Evolutionary conservation across 2,113 vertebrate genomes (phyloP).

Genomic region (Megalops atlanticus): DNA sequence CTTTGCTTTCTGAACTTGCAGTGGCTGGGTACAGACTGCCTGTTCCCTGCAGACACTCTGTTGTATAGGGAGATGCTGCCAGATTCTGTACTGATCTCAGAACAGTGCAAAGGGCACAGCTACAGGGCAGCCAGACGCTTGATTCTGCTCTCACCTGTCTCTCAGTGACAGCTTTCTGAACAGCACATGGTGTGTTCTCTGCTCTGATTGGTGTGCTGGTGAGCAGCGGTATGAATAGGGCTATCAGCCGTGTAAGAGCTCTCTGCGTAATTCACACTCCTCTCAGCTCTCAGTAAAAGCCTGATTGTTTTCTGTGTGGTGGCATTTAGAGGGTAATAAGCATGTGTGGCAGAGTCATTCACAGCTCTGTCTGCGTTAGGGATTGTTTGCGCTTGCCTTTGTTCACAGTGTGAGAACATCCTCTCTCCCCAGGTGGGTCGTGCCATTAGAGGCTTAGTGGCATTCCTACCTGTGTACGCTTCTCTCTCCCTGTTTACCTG

Average conservation of each 20-base stretch:
- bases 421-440: background rate
- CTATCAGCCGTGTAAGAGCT: background rate
- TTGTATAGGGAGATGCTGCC: too few relatives aligned
- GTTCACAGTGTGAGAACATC: background rate
- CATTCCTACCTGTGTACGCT: slow-evolving; percentile 9
- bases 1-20: too few relatives aligned
- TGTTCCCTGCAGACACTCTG: too few relatives aligned
- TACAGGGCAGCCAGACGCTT: too few relatives aligned
- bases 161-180: too few relatives aligned
- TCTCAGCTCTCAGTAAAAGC: background rate
- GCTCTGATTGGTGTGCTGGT: too few relatives aligned
- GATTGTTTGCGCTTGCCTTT: background rate
- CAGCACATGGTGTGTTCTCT: too few relatives aligned
- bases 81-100: background rate
- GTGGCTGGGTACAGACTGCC: too few relatives aligned
- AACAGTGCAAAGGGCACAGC: too few relatives aligned
- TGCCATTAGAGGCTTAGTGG: background rate
- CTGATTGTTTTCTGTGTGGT: background rate
- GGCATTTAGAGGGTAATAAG: background rate
- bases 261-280: background rate
- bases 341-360: background rate
- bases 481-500: too few relatives aligned
- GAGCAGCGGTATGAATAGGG: background rate
- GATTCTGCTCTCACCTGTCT: too few relatives aligned
- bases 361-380: background rate